Evolutionary conservation across 2,113 vertebrate genomes (phyloP).

Genomic region (Thinocorus orbignyianus): DNA sequence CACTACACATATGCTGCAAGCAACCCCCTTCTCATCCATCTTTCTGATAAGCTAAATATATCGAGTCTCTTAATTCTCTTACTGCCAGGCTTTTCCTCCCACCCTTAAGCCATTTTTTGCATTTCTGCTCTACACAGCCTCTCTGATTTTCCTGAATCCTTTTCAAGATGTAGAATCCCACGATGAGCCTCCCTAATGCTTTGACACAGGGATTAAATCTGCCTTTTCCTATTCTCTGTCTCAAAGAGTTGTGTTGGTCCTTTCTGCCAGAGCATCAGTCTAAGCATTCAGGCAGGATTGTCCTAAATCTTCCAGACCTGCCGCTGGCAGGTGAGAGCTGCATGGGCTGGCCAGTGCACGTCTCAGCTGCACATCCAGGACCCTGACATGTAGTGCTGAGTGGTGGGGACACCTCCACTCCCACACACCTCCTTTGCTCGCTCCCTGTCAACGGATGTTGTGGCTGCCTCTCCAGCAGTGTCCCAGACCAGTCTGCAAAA

Average conservation of each 20-base stretch:
- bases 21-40: constrained; percentile 30
- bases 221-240: not conserved
- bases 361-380: not conserved
- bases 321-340: not conserved
- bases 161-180: not conserved
- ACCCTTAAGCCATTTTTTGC: constrained; percentile 31
- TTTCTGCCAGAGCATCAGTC: not conserved
- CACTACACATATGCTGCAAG: constrained; percentile 50
- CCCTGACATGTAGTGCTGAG: not conserved
- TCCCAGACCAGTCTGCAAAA: not conserved
- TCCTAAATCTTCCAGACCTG: not conserved
- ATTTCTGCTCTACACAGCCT: not conserved
- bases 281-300: not conserved
- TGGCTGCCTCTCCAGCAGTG: not conserved
- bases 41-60: constrained; percentile 52
- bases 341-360: not conserved
- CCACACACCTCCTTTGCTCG: fast-evolving
- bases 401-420: not conserved
- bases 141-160: not conserved
- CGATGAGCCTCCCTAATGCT: not conserved
- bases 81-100: constrained; percentile 38
- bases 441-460: not conserved
- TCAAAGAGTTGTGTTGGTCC: not conserved
- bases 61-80: constrained; percentile 22
- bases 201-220: not conserved